phyloP scores from a whole-genome alignment of 2,113 vertebrate species.

The Channa maculata region DNA sequence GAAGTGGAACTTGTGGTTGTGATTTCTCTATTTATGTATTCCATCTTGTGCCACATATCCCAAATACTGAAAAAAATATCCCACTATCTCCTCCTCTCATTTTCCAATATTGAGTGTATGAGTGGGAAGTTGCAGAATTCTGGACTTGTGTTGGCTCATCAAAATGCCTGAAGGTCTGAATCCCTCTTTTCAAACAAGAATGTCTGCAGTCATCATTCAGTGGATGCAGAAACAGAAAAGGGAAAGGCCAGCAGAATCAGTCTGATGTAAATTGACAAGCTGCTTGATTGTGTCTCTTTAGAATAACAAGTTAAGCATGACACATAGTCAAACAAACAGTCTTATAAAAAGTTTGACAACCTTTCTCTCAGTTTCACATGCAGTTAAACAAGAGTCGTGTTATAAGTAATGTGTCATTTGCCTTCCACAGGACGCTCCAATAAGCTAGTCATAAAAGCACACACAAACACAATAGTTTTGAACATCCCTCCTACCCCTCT shows the following conservation, averaged over 20 bases:
- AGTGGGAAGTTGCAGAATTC: conserved; percentile 20
- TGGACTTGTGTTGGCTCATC: conserved; percentile 55
- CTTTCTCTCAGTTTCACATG: not conserved
- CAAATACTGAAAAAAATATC: not conserved
- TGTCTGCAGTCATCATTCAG: conserved; percentile 20
- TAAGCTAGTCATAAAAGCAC: conserved; percentile 51
- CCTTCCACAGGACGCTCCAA: conserved; percentile 38
- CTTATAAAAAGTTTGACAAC: not conserved
- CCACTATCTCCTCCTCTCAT: conserved; percentile 5
- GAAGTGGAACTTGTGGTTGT: no score
- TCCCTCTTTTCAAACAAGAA: conserved; percentile 46
- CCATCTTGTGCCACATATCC: not conserved
- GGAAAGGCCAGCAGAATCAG: not conserved
- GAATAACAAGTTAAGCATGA: not conserved
- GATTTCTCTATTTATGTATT: conserved; percentile 5
- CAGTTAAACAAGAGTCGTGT: conserved; percentile 26
- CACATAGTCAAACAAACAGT: not conserved
- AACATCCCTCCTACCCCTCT: not conserved
- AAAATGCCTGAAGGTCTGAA: conserved; percentile 47
- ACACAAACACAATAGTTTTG: conserved; percentile 28
- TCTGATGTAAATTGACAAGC: not conserved
- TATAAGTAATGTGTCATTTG: conserved; percentile 47
- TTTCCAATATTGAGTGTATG: not conserved
- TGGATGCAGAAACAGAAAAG: not conserved
- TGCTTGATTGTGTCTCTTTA: not conserved